Base-by-base conservation (phyloP, 2,113 vertebrate genomes). In the Callospermophilus lateralis region DNA sequence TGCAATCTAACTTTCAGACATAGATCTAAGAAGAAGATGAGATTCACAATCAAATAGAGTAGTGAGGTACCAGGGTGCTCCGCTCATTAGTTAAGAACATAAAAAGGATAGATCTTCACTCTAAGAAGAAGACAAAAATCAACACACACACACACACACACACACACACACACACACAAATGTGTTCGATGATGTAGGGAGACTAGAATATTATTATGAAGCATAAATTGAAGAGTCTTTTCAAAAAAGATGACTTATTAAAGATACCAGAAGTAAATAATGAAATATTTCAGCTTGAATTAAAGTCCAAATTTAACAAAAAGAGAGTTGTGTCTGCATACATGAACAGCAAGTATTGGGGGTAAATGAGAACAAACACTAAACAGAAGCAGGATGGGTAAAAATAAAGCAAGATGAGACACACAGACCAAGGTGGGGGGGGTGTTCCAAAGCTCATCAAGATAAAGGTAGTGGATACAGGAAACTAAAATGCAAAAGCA, bases 31-130 rank as follows among this genome's bases (percentile, higher is more conserved):
- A 42, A 22, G 48, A 19, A 19, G 61, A 96, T 92, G 79, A 34
- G 51, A 87, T 79, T 93, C 84, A 83, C 61, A 45, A 74, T 58
- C 61, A 90, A 77, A 58, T 34, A 72, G 77, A 94, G 51, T 51
- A 42, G 42, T 55, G 51, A 32, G 34, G 51, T 19, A 65, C 32
- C 73, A 90, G 58, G 80, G 65, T 70, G 76, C 28, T 28, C 74
- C 84, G 1, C 10, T 51, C 32, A 81, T 77, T 61, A 37, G 72
- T 32, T 55, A 80, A 76, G n/a, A 37, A 20, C 39, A 19, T 78
- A 68, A 68, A 63, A 34, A n/a, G 11, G 16, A 13, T n/a, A 63
- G 55, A n/a, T 16, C 55, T 79, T 63, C 48, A 74, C 30, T 89
- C 30, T 39, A 4, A 51, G 9, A 79, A 74, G 39, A 55, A 81